Evolutionary conservation across 2,797 vertebrate genomes (phyloP).

Genomic region (Masticophis lateralis): DNA sequence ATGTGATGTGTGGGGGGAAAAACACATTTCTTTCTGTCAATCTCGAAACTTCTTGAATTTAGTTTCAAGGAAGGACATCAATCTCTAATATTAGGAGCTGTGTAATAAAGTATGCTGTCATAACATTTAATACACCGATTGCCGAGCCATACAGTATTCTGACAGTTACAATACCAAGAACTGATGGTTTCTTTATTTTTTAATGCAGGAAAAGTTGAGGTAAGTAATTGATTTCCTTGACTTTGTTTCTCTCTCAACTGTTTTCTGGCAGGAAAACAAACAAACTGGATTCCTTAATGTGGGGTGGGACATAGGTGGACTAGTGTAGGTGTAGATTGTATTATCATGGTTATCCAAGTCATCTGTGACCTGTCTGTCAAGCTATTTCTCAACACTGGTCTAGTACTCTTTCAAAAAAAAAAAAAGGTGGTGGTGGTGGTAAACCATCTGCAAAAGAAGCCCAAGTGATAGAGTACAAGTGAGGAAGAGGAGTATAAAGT

Average conservation of each 20-base stretch:
- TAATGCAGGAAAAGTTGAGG: neutral
- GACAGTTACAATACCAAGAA: neutral
- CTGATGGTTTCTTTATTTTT: neutral
- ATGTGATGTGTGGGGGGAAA: neutral
- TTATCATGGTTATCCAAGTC: neutral
- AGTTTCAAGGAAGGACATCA: neutral
- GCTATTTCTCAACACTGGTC: neutral
- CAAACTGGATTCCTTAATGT: neutral
- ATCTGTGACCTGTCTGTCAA: neutral
- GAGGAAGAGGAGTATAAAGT: neutral
- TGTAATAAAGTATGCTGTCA: neutral
- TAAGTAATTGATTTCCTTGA: neutral
- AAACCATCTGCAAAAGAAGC: neutral
- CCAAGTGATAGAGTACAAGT: neutral
- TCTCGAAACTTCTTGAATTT: neutral
- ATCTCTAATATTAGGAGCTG: neutral
- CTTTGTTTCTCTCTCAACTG: neutral
- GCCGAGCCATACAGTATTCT: neutral
- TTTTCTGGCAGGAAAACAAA: neutral
- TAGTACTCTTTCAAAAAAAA: neutral
- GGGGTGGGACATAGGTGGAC: neutral
- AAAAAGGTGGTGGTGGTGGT: rapidly evolving
- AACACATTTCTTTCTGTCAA: neutral
- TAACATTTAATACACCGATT: neutral
- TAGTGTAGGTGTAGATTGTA: neutral